Base-by-base conservation (phyloP, 2,797 vertebrate species). In the Crenuchus spilurus region DNA sequence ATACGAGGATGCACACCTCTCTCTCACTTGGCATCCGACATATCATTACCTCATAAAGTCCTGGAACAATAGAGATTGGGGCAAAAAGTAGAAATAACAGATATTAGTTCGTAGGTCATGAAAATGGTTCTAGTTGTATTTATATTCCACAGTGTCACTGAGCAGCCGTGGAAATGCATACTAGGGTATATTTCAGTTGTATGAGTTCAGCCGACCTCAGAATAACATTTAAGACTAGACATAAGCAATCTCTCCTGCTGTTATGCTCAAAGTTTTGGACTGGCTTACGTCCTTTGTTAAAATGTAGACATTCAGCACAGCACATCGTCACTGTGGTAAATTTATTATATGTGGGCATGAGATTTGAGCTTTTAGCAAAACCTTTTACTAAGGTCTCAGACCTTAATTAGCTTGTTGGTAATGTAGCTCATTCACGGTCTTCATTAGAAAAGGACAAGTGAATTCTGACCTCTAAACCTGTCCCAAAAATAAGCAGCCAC, bases 41-140 rank as follows among this genome's bases (percentile, higher is more conserved):
- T 51, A 41, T 46, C 69, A 68, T 82, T 72, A 80, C 65, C 70
- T 81, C 72, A 75, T 81, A 55, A 20, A 54, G 11, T 67, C 70
- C 39, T 64, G 39, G 49, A 75, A 78, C 65, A 77, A 79, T 66
- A 64, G 52, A 63, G 14, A 67, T 39, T 10, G 6, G 14, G 35
- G 0, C 2, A 30, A 55, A 57, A 58, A n/a, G 13, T 22, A 35
- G 31, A 52, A 72, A 63, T 42, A 69, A 72, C n/a, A 37, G 30
- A 73, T 31, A 35, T 16, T 20, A 31, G n/a, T 31, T 57, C 46
- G 20, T 1, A 30, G 62, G 48, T 24, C 51, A 73, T 28, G 9
- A 54, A 68, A 46, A 5, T 33, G 2, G 20, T 22, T 22, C 22
- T 20, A 7, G 6, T 8, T 24, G 20, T 49, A 22, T 24, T 48